Percentiles rank a stretch among this genome's conserved stretches.
These are phyloP conservation scores for Ferdinandea cuprea DNA, from an alignment of 2,888 invertebrate species.

Conservation along the genomic window DNA sequence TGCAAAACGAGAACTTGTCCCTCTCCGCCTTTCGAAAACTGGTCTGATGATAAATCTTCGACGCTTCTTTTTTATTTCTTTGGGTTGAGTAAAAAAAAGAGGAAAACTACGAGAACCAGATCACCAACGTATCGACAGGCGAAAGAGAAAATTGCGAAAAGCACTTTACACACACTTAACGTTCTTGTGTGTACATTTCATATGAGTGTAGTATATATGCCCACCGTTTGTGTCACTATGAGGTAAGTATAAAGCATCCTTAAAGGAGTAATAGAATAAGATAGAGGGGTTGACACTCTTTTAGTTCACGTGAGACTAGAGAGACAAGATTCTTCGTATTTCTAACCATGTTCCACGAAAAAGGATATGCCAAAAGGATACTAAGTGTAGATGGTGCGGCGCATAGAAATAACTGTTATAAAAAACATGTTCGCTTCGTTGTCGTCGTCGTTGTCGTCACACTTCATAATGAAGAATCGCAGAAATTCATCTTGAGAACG, in stretches of 20 bases:
- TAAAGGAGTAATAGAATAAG: conserved; percentile 4
- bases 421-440: conserved; percentile 31
- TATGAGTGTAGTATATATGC: background rate
- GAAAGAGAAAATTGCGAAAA: conserved; percentile 55
- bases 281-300: conserved; percentile 30
- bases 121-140: conserved; percentile 58
- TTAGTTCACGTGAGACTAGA: conserved; percentile 42
- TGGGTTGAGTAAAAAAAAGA: conserved; percentile 63
- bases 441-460: conserved; percentile 48
- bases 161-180: conserved; percentile 6
- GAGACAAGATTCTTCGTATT: conserved; percentile 43
- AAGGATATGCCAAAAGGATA: conserved; percentile 25
- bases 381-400: conserved; percentile 2
- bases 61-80: conserved; percentile 23
- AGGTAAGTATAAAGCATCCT: conserved; percentile 10
- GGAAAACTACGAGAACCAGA: conserved; percentile 35
- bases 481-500: conserved; percentile 66
- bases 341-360: background rate
- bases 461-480: conserved; percentile 56
- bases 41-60: conserved; percentile 19
- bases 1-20: conserved; percentile 22
- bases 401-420: background rate
- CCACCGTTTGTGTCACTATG: background rate
- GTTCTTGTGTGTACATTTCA: background rate
- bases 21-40: background rate